A percentile compares a stretch with the other conserved stretches of the same genome.
Conservation (phyloP, 2,113 vertebrate species). For the Albula goreensis region DNA sequence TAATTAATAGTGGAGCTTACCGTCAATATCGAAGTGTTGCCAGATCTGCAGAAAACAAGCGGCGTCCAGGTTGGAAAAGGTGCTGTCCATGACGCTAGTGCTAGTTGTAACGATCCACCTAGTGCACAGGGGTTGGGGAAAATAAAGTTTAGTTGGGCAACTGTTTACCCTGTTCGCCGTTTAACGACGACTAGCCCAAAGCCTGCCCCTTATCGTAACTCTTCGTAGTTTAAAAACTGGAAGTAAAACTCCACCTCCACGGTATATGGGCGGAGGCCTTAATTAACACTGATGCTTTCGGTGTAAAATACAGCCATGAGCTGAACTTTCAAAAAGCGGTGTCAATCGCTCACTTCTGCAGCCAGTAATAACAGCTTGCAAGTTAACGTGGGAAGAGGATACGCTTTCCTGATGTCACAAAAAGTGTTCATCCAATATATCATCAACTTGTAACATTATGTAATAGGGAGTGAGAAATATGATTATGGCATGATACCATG, state of each 20-base stretch:
- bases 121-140: not conserved
- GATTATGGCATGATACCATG: too few relatives aligned
- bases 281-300: slow-evolving; percentile 7
- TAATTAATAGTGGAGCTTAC: slow-evolving; percentile 59
- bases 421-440: too few relatives aligned
- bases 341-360: not conserved
- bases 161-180: not conserved
- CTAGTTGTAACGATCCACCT: not conserved
- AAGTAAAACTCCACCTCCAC: slow-evolving; percentile 34
- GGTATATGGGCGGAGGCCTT: not conserved
- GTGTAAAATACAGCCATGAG: not conserved
- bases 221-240: not conserved
- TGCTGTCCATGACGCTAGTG: slow-evolving; percentile 74
- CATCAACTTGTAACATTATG: too few relatives aligned
- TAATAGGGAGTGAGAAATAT: too few relatives aligned
- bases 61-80: slow-evolving; percentile 65
- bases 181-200: not conserved
- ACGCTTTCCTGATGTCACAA: too few relatives aligned
- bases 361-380: not conserved
- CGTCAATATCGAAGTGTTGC: slow-evolving; percentile 74
- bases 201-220: not conserved
- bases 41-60: slow-evolving; percentile 78
- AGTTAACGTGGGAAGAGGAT: not conserved
- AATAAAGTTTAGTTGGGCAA: not conserved
- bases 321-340: not conserved